Percentiles rank a stretch among this genome's conserved stretches.
These are phyloP conservation scores for Syngnathus rostellatus DNA, from an alignment of 2,797 vertebrate genomes.

Conservation along the genomic window DNA sequence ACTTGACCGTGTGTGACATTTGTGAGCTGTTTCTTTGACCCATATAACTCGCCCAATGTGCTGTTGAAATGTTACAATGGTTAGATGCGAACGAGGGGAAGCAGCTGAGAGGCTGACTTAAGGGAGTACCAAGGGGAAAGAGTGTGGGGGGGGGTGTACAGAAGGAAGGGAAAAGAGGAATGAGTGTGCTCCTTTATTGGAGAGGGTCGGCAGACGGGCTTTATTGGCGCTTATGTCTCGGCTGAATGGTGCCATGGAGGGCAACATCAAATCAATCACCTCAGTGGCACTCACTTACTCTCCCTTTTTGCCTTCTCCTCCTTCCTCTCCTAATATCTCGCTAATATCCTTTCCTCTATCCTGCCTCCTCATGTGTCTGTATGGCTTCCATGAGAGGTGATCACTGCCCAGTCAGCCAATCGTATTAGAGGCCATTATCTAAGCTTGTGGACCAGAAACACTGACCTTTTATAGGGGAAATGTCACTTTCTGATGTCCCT, in stretches of 20 bases:
- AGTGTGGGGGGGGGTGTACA: constrained; percentile 32
- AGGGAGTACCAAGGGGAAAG: constrained; percentile 23
- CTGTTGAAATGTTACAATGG: constrained; percentile 51
- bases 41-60: constrained; percentile 27
- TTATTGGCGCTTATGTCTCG: constrained; percentile 69
- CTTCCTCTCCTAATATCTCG: constrained; percentile 41
- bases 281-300: constrained; percentile 55
- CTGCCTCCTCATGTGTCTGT: constrained; percentile 14
- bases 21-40: constrained; percentile 39
- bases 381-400: constrained; percentile 39
- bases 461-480: constrained; percentile 68
- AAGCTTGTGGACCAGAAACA: constrained; percentile 41
- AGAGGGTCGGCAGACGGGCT: constrained; percentile 64
- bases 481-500: constrained; percentile 66
- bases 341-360: constrained; percentile 10
- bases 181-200: constrained; percentile 61
- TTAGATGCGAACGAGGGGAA: constrained; percentile 35
- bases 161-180: constrained; percentile 45
- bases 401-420: constrained; percentile 61
- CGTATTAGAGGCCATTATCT: constrained; percentile 60
- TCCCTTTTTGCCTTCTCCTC: constrained; percentile 39
- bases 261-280: constrained; percentile 66
- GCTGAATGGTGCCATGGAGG: constrained; percentile 65
- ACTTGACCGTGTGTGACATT: constrained; percentile 39
- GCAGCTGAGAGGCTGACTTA: constrained; percentile 36